These are phyloP conservation scores for Netelia virgata DNA, from an alignment of 2,888 invertebrate species.

Conservation along the genomic window DNA sequence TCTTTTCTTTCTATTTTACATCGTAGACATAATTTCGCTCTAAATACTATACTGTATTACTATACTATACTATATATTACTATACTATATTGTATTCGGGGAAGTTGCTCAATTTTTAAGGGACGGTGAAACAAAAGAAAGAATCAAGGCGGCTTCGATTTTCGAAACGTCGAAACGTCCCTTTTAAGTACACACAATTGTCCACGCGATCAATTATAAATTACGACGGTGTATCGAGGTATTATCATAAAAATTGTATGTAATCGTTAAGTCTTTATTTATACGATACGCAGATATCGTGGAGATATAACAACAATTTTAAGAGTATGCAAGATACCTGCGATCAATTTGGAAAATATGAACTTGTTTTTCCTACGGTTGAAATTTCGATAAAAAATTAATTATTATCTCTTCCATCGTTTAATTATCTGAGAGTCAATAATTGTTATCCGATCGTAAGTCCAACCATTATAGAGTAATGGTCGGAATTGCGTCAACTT, in stretches of 20 bases:
- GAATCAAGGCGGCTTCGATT: neutral
- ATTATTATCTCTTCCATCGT: neutral
- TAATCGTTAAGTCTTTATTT: neutral
- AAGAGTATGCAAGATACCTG: neutral
- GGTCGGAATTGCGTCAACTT: too few species aligned
- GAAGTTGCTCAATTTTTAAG: constrained; percentile 54
- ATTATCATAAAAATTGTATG: neutral
- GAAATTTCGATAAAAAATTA: neutral
- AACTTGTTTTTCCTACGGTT: neutral
- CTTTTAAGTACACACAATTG: neutral
- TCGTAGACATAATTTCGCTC: neutral
- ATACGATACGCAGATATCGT: neutral
- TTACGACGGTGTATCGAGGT: neutral
- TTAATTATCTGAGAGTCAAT: neutral
- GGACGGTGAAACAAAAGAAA: neutral
- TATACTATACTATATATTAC: too few species aligned
- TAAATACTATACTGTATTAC: constrained; percentile 8
- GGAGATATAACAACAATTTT: neutral
- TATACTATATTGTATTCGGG: constrained; percentile 8
- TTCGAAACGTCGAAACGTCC: neutral
- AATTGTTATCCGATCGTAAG: neutral
- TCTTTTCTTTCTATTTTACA: neutral
- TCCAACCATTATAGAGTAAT: neutral
- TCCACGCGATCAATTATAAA: neutral
- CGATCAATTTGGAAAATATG: neutral